Conservation (phyloP, 2,888 invertebrate species). For the Rotaria socialis region DNA sequence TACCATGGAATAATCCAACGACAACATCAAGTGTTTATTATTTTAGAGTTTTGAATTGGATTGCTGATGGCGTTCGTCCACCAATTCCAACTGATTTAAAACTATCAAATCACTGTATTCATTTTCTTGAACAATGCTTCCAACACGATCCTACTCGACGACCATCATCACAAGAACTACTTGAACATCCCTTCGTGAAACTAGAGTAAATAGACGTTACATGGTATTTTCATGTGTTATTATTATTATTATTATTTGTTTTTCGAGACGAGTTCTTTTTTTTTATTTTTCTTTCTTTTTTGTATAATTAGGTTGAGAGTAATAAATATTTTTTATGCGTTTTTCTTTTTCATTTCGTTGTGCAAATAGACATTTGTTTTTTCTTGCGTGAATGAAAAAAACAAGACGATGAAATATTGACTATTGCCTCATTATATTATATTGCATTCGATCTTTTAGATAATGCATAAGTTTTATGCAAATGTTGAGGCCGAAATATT, state of each 20-base stretch:
- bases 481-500: not conserved
- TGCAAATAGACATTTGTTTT: not conserved
- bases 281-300: not conserved
- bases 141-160: constrained; percentile 1
- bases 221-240: not conserved
- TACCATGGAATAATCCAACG: constrained; percentile 12
- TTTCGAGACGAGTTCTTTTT: not conserved
- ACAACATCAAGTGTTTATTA: not conserved
- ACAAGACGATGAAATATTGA: not conserved
- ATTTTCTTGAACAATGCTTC: constrained; percentile 34
- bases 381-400: not conserved
- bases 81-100: not conserved
- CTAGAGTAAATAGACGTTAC: not conserved
- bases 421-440: too few relatives aligned
- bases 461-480: not conserved
- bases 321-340: not conserved
- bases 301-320: not conserved
- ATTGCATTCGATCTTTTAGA: not conserved
- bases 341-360: not conserved
- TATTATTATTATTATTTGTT: not conserved
- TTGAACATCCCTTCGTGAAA: not conserved
- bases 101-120: constrained; percentile 20
- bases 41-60: not conserved
- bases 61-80: constrained; percentile 6
- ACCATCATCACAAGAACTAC: constrained; percentile 5